A percentile compares a stretch with the other conserved stretches of the same genome.
Evolutionary conservation across 2,888 invertebrate species (phyloP).

Genomic region (Drosophila affinis): DNA sequence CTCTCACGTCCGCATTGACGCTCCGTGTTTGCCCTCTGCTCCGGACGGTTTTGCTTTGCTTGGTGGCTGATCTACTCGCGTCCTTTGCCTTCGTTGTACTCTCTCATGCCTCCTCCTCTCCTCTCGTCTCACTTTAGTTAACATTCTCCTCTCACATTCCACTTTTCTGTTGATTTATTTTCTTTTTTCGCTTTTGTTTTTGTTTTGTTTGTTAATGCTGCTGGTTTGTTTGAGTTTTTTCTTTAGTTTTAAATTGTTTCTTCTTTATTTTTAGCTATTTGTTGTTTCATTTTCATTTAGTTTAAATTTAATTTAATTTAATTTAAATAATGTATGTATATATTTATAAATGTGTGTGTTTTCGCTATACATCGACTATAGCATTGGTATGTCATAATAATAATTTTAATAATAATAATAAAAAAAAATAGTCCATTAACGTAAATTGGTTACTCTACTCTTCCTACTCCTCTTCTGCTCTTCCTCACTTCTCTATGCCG

Average conservation of each 20-base stretch:
- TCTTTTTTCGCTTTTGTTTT: slow-evolving; percentile 9
- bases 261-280: slow-evolving; percentile 50
- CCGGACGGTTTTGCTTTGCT: slow-evolving; percentile 24
- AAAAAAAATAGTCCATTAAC: slow-evolving; percentile 45
- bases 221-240: slow-evolving; percentile 9
- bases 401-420: slow-evolving; percentile 12
- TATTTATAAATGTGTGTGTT: slow-evolving; percentile 37
- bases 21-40: slow-evolving; percentile 7
- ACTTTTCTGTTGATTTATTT: slow-evolving; percentile 47
- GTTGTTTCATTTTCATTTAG: slow-evolving; percentile 47
- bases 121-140: slow-evolving; percentile 20
- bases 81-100: slow-evolving; percentile 37
- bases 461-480: slow-evolving; percentile 10
- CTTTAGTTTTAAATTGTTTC: slow-evolving; percentile 27
- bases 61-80: slow-evolving; percentile 3
- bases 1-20: not conserved
- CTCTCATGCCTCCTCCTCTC: slow-evolving; percentile 3
- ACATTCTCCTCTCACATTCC: slow-evolving; percentile 19
- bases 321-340: slow-evolving; percentile 67
- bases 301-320: slow-evolving; percentile 70
- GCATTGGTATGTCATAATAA: slow-evolving; percentile 45
- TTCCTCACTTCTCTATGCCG: not conserved
- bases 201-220: slow-evolving; percentile 47
- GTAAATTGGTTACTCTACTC: slow-evolving; percentile 43
- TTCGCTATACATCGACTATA: slow-evolving; percentile 45